Conservation (phyloP, 2,888 invertebrate genomes). For the Metallyticus violacea region DNA sequence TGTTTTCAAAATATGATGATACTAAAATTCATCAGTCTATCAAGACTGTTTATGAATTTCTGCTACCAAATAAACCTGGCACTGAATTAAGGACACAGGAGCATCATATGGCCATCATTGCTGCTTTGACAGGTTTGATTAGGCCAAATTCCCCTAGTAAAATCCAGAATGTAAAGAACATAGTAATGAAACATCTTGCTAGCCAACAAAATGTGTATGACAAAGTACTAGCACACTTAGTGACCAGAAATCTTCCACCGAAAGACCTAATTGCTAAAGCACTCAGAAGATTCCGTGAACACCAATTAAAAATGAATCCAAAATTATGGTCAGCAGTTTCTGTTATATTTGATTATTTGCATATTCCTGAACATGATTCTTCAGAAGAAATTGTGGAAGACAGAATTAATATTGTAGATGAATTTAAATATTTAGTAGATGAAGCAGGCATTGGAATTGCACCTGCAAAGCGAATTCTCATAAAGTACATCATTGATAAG, state of each 20-base stretch:
- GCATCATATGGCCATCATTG: slow-evolving; percentile 8
- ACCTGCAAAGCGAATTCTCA: neutral
- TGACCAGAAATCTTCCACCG: neutral
- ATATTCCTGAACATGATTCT: slow-evolving; percentile 11
- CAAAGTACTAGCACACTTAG: slow-evolving; percentile 5
- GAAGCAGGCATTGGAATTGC: slow-evolving; percentile 3
- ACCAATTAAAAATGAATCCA: slow-evolving; percentile 13
- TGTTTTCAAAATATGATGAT: neutral
- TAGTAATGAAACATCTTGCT: neutral
- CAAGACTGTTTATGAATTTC: neutral
- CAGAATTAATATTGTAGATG: slow-evolving; percentile 14
- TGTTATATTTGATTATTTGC: slow-evolving; percentile 9
- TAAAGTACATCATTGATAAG: slow-evolving; percentile 18
- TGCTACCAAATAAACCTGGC: slow-evolving; percentile 7
- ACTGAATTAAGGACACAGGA: slow-evolving; percentile 4
- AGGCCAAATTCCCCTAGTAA: neutral
- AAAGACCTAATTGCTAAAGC: slow-evolving; percentile 11
- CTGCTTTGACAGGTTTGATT: slow-evolving; percentile 1
- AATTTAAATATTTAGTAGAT: slow-evolving; percentile 15
- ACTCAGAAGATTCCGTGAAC: slow-evolving; percentile 12
- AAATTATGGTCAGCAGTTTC: slow-evolving; percentile 13
- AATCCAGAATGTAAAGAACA: neutral
- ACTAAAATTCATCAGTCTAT: neutral
- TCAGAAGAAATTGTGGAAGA: slow-evolving; percentile 4
- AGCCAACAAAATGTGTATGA: slow-evolving; percentile 8